These are phyloP conservation scores for Hypotaenidia philippensis DNA, from an alignment of 2,797 vertebrate species.

Conservation along the genomic window DNA sequence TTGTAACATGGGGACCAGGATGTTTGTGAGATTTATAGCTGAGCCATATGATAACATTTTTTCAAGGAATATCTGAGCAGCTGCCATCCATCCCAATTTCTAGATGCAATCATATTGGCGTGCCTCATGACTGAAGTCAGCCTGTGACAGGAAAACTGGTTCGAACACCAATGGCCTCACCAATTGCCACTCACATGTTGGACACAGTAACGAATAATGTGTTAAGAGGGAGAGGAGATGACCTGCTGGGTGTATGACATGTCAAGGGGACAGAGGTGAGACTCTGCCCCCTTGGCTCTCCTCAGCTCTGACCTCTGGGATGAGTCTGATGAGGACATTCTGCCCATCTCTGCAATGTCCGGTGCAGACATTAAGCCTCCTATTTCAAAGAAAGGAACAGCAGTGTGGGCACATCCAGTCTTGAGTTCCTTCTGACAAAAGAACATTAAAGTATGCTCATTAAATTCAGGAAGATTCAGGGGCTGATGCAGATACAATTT, in stretches of 20 bases:
- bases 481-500: background rate
- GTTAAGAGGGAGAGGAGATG: background rate
- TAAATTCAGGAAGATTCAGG: background rate
- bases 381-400: background rate
- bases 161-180: background rate
- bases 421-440: background rate
- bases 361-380: background rate
- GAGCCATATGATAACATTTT: background rate
- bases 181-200: background rate
- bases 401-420: background rate
- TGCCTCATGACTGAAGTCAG: background rate
- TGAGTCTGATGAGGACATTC: background rate
- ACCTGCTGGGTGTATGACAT: background rate
- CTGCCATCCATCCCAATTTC: slow-evolving; percentile 3
- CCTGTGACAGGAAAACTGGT: background rate
- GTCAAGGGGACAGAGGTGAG: background rate
- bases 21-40: background rate
- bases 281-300: background rate
- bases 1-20: background rate
- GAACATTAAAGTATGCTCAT: background rate
- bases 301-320: background rate
- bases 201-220: background rate
- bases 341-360: background rate
- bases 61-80: slow-evolving; percentile 18
- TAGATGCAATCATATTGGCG: background rate